These are phyloP conservation scores for Ectropis grisescens DNA, from an alignment of 1,140 invertebrate genomes.

Conservation along the genomic window DNA sequence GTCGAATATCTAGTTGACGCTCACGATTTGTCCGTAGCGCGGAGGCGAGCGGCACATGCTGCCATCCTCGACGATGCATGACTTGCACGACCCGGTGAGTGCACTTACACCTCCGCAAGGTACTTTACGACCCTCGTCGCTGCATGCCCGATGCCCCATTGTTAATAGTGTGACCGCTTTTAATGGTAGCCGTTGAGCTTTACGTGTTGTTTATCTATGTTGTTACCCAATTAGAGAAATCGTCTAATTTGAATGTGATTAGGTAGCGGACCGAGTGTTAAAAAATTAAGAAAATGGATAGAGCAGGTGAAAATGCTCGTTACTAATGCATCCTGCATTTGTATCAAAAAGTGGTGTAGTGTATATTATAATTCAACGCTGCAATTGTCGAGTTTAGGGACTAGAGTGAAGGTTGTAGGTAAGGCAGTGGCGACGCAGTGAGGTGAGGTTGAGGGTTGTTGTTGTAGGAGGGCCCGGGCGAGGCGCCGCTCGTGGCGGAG, in stretches of 20 bases:
- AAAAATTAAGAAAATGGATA: no score
- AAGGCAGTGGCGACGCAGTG: no score
- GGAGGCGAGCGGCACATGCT: conserved; percentile 60
- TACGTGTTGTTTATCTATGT: conserved; percentile 2
- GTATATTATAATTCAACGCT: no score
- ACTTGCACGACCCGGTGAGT: conserved; percentile 68
- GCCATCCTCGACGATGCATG: conserved; percentile 67
- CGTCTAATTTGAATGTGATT: no score
- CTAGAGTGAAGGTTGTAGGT: no score
- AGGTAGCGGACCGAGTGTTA: no score
- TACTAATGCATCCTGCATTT: no score
- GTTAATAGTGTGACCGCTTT: conserved; percentile 16
- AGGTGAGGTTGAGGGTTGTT: conserved; percentile 56
- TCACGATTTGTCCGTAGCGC: conserved; percentile 43
- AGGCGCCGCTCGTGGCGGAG: conserved; percentile 67
- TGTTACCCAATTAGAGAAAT: no score
- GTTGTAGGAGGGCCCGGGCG: conserved; percentile 73
- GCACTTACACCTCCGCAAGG: conserved; percentile 17
- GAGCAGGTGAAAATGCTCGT: no score
- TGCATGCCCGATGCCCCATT: conserved; percentile 15
- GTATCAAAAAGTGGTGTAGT: no score
- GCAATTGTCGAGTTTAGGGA: no score
- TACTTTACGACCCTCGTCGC: conserved; percentile 4
- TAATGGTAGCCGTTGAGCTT: conserved; percentile 17
- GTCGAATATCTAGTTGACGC: conserved; percentile 18